These are phyloP conservation scores for Sarcophaga bullata DNA, from an alignment of 1,140 invertebrate genomes.

Conservation along the genomic window DNA sequence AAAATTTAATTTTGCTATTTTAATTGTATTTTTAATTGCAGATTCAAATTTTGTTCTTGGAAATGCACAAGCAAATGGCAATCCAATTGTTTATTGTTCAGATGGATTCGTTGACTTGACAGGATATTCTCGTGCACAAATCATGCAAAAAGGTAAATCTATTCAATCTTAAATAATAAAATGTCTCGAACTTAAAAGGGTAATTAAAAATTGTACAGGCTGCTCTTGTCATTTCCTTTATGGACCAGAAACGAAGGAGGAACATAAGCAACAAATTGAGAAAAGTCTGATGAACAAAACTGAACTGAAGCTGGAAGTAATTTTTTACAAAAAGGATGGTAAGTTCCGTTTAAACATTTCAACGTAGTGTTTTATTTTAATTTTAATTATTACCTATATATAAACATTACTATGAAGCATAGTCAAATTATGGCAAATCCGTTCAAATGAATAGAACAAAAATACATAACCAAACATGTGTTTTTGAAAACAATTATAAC, in stretches of 20 bases:
- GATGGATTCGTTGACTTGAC: constrained; percentile 98
- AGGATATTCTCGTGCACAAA: constrained; percentile 91
- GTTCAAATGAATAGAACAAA: too few species aligned
- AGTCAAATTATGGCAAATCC: too few species aligned
- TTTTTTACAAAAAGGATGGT: constrained; percentile 96
- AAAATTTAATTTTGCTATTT: neutral
- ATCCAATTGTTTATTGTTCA: constrained; percentile 97
- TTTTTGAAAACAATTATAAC: too few species aligned
- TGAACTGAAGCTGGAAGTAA: constrained; percentile 92
- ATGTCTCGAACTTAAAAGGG: too few species aligned
- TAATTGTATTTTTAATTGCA: constrained; percentile 70
- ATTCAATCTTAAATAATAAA: too few species aligned
- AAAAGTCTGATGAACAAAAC: constrained; percentile 87
- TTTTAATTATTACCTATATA: too few species aligned
- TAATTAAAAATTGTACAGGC: constrained; percentile 59
- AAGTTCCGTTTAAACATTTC: constrained; percentile 61
- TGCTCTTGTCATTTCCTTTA: constrained; percentile 97
- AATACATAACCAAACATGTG: too few species aligned
- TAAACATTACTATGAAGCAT: too few species aligned
- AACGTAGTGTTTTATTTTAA: too few species aligned
- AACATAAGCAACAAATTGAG: constrained; percentile 89
- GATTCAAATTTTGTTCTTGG: constrained; percentile 98
- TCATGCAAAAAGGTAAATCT: constrained; percentile 86
- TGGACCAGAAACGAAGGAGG: constrained; percentile 88
- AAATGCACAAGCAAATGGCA: constrained; percentile 91